phyloP scores from a whole-genome alignment of 2,113 vertebrate species.

The Prietella phreatophila region DNA sequence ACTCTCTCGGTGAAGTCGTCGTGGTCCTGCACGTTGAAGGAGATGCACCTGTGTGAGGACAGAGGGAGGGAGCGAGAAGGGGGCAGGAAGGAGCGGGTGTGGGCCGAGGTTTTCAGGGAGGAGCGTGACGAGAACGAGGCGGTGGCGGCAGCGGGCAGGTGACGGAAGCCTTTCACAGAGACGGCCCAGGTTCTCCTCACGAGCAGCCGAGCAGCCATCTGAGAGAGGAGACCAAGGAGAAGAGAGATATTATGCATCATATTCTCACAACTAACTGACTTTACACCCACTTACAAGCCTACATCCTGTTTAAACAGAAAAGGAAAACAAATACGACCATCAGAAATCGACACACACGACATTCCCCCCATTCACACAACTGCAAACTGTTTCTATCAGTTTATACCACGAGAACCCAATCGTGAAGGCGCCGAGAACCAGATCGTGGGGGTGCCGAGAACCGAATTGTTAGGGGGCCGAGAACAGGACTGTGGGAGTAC shows the following conservation, averaged over 20 bases:
- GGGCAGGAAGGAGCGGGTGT: constrained; percentile 51
- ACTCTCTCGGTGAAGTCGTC: constrained; percentile 92
- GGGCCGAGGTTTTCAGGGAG: constrained; percentile 46
- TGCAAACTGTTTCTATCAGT: no score
- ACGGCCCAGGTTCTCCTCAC: constrained; percentile 71
- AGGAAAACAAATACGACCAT: no score
- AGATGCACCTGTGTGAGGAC: constrained; percentile 57
- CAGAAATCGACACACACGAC: no score
- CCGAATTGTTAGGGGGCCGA: no score
- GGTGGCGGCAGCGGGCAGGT: constrained; percentile 40
- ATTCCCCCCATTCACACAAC: no score
- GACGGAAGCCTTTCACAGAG: constrained; percentile 56
- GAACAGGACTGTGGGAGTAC: no score
- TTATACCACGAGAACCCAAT: no score
- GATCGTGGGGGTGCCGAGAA: no score
- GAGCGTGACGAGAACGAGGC: constrained; percentile 21
- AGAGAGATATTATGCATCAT: no score
- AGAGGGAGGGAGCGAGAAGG: constrained; percentile 50
- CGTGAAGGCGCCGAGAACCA: no score
- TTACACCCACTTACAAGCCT: no score
- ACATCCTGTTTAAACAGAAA: no score
- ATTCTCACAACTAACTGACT: neutral
- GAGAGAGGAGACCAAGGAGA: constrained; percentile 9
- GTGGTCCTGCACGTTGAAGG: constrained; percentile 90
- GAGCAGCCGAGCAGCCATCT: constrained; percentile 89